Percentiles rank a stretch among this genome's conserved stretches.
Evolutionary conservation across 2,888 invertebrate genomes (phyloP).

Genomic region (Pardosa pseudoannulata): DNA sequence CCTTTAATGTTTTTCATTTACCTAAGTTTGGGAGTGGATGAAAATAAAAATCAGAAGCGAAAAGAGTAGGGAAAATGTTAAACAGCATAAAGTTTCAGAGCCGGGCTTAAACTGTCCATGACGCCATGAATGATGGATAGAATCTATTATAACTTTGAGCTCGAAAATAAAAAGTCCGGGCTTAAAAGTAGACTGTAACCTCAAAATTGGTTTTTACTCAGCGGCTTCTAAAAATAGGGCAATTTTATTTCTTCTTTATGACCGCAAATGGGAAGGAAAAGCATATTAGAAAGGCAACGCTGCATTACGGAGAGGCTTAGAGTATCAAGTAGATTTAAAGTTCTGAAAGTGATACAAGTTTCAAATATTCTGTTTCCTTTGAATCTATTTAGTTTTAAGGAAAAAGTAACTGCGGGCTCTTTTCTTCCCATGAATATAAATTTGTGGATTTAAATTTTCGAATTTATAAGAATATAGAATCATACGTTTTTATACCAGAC

Average conservation of each 20-base stretch:
- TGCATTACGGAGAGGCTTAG: neutral
- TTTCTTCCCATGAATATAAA: too few species aligned
- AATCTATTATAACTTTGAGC: slow-evolving; percentile 28
- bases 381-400: too few species aligned
- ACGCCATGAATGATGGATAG: slow-evolving; percentile 39
- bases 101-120: neutral
- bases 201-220: slow-evolving; percentile 40
- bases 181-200: slow-evolving; percentile 30
- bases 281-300: neutral
- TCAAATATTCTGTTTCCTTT: neutral
- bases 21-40: too few species aligned
- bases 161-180: slow-evolving; percentile 12
- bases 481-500: too few species aligned
- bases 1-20: too few species aligned
- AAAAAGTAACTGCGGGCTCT: too few species aligned
- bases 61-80: too few species aligned
- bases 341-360: neutral
- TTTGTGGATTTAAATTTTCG: too few species aligned
- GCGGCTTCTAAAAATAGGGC: slow-evolving; percentile 13
- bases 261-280: neutral
- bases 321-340: slow-evolving; percentile 4
- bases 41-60: too few species aligned
- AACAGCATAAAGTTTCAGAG: neutral
- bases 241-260: neutral
- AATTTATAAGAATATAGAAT: too few species aligned